Percentiles rank a stretch among this genome's conserved stretches.
Evolutionary conservation across 1,140 invertebrate genomes (phyloP).

Genomic region (Lasioglossum baleicum): DNA sequence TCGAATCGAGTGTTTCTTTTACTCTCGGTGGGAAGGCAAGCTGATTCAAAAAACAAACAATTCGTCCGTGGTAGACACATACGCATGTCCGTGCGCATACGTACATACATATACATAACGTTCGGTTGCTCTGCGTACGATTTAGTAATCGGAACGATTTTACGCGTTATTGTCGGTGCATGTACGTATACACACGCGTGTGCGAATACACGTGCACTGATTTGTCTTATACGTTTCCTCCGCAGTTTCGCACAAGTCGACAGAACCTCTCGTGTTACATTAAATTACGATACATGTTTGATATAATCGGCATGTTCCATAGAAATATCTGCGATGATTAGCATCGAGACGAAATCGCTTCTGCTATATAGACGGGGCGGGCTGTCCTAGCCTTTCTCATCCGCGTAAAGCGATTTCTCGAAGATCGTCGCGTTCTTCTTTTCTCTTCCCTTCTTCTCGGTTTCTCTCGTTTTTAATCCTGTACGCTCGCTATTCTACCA

Average conservation of each 20-base stretch:
- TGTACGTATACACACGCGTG: too few relatives aligned
- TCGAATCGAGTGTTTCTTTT: background rate
- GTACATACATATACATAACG: too few relatives aligned
- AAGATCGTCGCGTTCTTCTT: slow-evolving; percentile 60
- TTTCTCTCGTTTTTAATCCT: slow-evolving; percentile 46
- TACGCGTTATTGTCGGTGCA: background rate
- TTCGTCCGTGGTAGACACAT: background rate
- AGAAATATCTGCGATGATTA: slow-evolving; percentile 60
- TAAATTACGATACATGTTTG: slow-evolving; percentile 52
- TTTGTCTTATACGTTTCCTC: background rate
- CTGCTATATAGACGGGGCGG: background rate
- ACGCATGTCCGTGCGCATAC: too few relatives aligned
- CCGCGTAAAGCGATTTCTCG: slow-evolving; percentile 6
- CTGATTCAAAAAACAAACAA: background rate
- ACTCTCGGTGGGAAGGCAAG: too few relatives aligned
- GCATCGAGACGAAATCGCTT: slow-evolving; percentile 54
- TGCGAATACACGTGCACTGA: background rate
- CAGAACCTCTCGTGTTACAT: slow-evolving; percentile 20
- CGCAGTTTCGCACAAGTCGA: slow-evolving; percentile 24
- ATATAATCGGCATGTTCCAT: slow-evolving; percentile 70
- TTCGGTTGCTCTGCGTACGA: too few relatives aligned
- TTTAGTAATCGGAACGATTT: too few relatives aligned
- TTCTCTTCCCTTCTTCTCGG: background rate
- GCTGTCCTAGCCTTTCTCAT: too few relatives aligned
- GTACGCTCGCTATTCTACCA: slow-evolving; percentile 54